Evolutionary conservation across 2,797 vertebrate species (phyloP).

Genomic region (Trematomus bernacchii): DNA sequence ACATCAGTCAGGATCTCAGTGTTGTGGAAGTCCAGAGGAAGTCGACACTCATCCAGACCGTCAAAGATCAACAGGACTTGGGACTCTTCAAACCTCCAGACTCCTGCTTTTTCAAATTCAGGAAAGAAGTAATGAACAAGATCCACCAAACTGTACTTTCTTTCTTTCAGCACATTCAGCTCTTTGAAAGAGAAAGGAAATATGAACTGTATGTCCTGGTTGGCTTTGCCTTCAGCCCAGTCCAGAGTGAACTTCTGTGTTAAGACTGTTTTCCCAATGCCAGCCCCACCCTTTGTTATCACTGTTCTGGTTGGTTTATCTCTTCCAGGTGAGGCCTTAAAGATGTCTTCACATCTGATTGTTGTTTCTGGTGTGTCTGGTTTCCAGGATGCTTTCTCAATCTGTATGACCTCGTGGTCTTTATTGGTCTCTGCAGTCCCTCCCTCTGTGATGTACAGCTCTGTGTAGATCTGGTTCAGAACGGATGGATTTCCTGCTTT

Average conservation of each 20-base stretch:
- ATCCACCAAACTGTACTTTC: slow-evolving; percentile 29
- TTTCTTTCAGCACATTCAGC: slow-evolving; percentile 27
- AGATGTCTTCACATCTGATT: slow-evolving; percentile 23
- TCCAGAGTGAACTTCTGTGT: slow-evolving; percentile 52
- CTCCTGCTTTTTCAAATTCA: slow-evolving; percentile 27
- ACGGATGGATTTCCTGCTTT: neutral
- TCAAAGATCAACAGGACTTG: slow-evolving; percentile 39
- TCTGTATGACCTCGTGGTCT: slow-evolving; percentile 52
- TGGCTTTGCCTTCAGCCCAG: slow-evolving; percentile 37
- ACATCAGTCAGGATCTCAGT: slow-evolving; percentile 32
- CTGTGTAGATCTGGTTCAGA: slow-evolving; percentile 39
- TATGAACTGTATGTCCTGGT: slow-evolving; percentile 40
- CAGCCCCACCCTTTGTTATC: slow-evolving; percentile 36
- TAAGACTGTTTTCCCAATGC: slow-evolving; percentile 40
- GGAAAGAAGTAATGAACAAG: slow-evolving; percentile 41
- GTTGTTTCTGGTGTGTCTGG: slow-evolving; percentile 1
- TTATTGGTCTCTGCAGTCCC: neutral
- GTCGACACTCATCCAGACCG: slow-evolving; percentile 44
- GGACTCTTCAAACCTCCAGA: slow-evolving; percentile 31
- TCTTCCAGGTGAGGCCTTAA: neutral
- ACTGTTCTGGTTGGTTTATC: slow-evolving; percentile 19
- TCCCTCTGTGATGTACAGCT: slow-evolving; percentile 35
- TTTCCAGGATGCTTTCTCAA: slow-evolving; percentile 39
- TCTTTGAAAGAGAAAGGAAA: slow-evolving; percentile 46
- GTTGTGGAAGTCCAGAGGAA: slow-evolving; percentile 35